phyloP scores from a whole-genome alignment of 2,113 vertebrate species.

The Ovis canadensis region DNA sequence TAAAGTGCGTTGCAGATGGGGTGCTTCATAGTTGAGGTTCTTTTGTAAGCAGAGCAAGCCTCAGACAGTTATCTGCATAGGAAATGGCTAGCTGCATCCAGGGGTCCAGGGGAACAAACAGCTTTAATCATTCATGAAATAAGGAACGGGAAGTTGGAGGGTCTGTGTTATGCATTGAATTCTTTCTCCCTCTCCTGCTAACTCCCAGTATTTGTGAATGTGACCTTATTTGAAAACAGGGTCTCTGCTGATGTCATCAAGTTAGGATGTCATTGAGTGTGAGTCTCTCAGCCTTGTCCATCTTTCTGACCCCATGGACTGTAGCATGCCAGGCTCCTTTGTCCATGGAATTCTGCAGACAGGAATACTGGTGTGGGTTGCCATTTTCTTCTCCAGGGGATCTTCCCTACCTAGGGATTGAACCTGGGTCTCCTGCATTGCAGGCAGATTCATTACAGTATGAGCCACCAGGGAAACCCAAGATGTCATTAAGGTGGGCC shows the following conservation, averaged over 20 bases:
- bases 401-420: not conserved
- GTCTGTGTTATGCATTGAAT: not conserved
- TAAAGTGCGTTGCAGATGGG: not conserved
- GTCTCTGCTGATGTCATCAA: not conserved
- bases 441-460: not conserved
- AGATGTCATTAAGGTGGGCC: not conserved
- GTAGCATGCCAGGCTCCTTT: not conserved
- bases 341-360: not conserved
- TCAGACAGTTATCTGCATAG: not conserved
- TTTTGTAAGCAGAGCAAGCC: not conserved
- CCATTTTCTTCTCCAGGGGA: not conserved
- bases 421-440: not conserved
- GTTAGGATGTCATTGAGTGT: not conserved
- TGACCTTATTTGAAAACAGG: constrained; percentile 1
- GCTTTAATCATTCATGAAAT: not conserved
- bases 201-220: not conserved
- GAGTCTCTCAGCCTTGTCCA: not conserved
- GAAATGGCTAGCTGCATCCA: not conserved
- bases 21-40: not conserved
- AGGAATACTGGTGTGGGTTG: not conserved
- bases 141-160: not conserved
- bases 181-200: not conserved
- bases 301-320: not conserved
- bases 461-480: not conserved
- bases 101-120: not conserved